Evolutionary conservation across 2,888 invertebrate genomes (phyloP).

Genomic region (Leptinotarsa peninsularis): DNA sequence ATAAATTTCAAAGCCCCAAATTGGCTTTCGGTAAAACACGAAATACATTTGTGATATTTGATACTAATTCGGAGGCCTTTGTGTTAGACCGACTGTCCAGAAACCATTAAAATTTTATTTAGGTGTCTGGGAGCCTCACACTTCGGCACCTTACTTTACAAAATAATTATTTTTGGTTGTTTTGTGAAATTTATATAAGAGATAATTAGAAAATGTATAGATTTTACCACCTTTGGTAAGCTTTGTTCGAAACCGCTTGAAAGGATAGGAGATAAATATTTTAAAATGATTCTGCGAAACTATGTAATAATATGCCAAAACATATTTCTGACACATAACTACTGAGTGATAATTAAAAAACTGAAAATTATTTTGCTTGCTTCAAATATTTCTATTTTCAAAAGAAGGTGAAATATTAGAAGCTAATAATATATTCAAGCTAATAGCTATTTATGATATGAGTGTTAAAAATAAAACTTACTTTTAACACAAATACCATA

Average conservation of each 20-base stretch:
- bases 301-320: not conserved
- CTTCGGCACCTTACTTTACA: slow-evolving; percentile 38
- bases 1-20: slow-evolving; percentile 37
- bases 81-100: slow-evolving; percentile 39
- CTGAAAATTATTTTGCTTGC: no score
- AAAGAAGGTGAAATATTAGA: no score
- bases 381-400: no score
- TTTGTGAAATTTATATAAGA: slow-evolving; percentile 11
- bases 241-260: slow-evolving; percentile 7
- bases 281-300: slow-evolving; percentile 7
- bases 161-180: slow-evolving; percentile 25
- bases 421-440: no score
- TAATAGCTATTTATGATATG: no score
- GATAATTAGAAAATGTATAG: slow-evolving; percentile 6
- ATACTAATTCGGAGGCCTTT: slow-evolving; percentile 45
- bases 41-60: slow-evolving; percentile 43
- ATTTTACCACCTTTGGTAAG: slow-evolving; percentile 10
- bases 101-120: slow-evolving; percentile 39
- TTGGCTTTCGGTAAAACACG: slow-evolving; percentile 40
- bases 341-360: not conserved
- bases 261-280: not conserved
- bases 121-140: slow-evolving; percentile 34
- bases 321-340: not conserved
- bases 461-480: no score
- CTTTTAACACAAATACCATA: no score